Base-by-base conservation (phyloP, 2,888 invertebrate species). In the Cephus pulcher region DNA sequence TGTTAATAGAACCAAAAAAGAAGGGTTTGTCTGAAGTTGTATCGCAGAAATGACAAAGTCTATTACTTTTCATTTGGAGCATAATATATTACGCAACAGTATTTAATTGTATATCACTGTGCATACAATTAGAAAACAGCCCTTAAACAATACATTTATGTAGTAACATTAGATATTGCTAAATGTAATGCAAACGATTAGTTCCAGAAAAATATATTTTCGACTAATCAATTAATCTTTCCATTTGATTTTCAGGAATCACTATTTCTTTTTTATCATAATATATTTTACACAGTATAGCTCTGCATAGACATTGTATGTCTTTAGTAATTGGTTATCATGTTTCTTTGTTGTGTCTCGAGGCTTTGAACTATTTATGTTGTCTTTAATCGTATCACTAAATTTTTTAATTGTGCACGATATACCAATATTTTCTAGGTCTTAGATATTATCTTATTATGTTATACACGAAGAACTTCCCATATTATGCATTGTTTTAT, bases 281-380 rank as follows among this genome's bases (percentile, higher is more conserved):
- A 23, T 56, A 56, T 56, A 56, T 23, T 56, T 56, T 23, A 1
- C 23, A 15, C 9, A 4, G 23, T 56, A 23, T 9, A 56, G 9
- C 9, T 56, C 56, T 56, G 2, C 9, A 56, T 23, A 23, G 23
- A 23, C 9, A 9, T 23, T 56, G 9, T 56, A 23, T 56, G 9
- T 56, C 23, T 9, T 23, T 2, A 56, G 1, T 56, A 9, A 56
- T 23, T 56, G 9, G 75, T 73, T 74, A 15, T 74, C 76, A 78
- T 71, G 70, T 74, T 77, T 75, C 76, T 68, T 80, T 74, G 69
- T 69, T 69, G 69, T 56, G 32, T 76, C 40, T 40, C 80, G 78
- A 76, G 73, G 33, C 70, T 56, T 56, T 9, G 2, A 56, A 56
- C 56, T 56, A 23, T 56, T 56, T 56, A 23, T 23, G 9, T 56